Evolutionary conservation across 37 sponge, comb jelly and placozoan genomes (phyloP), one percentile per base, ranked within the genome.

Genomic region (Diacarnus erythraeanus): DNA sequence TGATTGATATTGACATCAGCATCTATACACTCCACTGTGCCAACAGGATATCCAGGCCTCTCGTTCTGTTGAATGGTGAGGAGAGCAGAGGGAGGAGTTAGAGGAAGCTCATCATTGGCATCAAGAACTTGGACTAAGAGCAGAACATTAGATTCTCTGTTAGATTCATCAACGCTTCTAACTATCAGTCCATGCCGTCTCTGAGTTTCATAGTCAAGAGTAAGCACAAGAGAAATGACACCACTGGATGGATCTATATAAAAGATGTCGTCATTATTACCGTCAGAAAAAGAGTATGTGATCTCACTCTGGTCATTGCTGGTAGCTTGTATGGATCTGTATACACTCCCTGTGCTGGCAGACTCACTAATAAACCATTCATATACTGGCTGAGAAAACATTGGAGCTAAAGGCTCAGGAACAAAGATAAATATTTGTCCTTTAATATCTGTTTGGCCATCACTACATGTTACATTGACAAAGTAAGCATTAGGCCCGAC

Each of bases 371-470:
- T 31, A 42, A 57, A 31, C 91, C 91, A 91, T 30, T 82, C 78
- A 64, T 91, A 91, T 22, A 60, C 44, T 17, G 86, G 22, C 27
- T 85, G 56, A 2, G 75, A 39, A 76, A 91, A 91, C n/a, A 56
- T 54, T 12, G 91, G 91, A 51, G 84, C 80, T 23, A 39, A 41
- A 25, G 86, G 86, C 22, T 82, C 82, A 61, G 82, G 80, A 33
- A 91, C 72, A 56, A 79, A 81, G 51, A 91, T 77, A 69, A 78
- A 91, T 9, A 82, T 43, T 41, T 74, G 82, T 17, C 86, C 91
- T 12, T 40, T 22, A 20, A 70, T 69, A 3, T 20, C 35, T 1
- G 26, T 33, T 3, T 83, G 86, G 2, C 43, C 75, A 77, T 91
- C 91, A 26, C 74, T 34, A 58, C 91, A 91, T 18, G 80, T 82